A percentile compares a stretch with the other conserved stretches of the same genome.
These are phyloP conservation scores for Tanytarsus gracilentus DNA, from an alignment of 2,888 invertebrate genomes.

Conservation along the genomic window DNA sequence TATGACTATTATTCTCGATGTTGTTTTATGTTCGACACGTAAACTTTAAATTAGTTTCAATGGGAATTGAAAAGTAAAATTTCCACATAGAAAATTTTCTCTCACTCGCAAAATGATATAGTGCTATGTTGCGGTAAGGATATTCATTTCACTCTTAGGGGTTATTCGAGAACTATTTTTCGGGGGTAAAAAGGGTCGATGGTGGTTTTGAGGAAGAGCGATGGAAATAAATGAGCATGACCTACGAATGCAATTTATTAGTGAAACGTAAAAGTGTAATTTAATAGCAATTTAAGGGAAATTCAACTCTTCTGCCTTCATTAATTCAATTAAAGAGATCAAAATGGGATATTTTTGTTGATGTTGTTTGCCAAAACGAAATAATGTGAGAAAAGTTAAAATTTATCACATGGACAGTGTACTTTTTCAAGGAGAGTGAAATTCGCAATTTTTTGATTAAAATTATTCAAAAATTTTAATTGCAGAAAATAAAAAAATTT, in stretches of 20 bases:
- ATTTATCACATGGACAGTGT: no score
- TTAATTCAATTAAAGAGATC: background rate
- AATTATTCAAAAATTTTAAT: no score
- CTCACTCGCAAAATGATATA: constrained; percentile 14
- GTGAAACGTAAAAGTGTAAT: background rate
- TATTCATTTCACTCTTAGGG: background rate
- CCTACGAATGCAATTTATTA: constrained; percentile 8
- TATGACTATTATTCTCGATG: no score
- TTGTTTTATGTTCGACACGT: no score
- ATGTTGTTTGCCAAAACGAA: background rate
- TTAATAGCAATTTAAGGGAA: constrained; percentile 17
- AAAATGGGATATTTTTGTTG: background rate
- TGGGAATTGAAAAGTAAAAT: constrained; percentile 11
- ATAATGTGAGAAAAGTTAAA: no score
- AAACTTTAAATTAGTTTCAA: constrained; percentile 27
- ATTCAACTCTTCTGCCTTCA: background rate
- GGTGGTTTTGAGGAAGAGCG: background rate
- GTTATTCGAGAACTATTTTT: background rate
- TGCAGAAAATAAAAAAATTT: no score
- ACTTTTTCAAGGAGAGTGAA: no score
- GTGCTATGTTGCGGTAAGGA: constrained; percentile 12
- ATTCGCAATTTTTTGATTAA: no score
- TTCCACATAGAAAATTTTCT: background rate
- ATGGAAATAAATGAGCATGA: constrained; percentile 16
- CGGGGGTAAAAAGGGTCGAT: background rate